Evolutionary conservation across 2,888 invertebrate genomes (phyloP).

Genomic region (Xanthostigma xanthostigma): DNA sequence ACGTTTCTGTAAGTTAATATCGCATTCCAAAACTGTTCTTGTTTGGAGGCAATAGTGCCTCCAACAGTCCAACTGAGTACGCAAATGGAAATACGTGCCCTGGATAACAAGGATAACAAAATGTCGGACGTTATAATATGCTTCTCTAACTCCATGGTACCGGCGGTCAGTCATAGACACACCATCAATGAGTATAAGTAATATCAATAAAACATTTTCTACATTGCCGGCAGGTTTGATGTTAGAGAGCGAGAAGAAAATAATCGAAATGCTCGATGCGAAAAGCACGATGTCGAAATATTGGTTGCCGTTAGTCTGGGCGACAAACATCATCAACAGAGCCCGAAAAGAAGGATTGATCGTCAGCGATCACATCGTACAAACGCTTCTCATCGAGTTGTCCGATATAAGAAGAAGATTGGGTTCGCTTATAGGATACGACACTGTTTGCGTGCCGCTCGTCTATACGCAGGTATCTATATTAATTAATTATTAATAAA

Average conservation of each 20-base stretch:
- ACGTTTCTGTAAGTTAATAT: too few species aligned
- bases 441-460: constrained; percentile 81
- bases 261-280: constrained; percentile 78
- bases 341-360: constrained; percentile 75
- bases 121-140: too few species aligned
- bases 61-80: too few species aligned
- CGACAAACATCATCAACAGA: constrained; percentile 78
- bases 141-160: too few species aligned
- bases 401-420: constrained; percentile 75
- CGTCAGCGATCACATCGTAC: constrained; percentile 80
- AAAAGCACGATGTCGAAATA: constrained; percentile 85
- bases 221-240: constrained; percentile 51
- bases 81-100: too few species aligned
- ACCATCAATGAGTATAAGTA: too few species aligned
- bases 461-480: constrained; percentile 75
- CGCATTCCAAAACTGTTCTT: too few species aligned
- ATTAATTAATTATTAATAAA: not conserved
- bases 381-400: constrained; percentile 75
- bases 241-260: constrained; percentile 82
- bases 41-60: too few species aligned
- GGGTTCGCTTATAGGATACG: constrained; percentile 77
- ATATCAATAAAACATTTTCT: too few species aligned
- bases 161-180: too few species aligned
- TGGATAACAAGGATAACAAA: too few species aligned
- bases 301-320: constrained; percentile 91